Conservation (phyloP, 1,140 invertebrate species). For the Atopsyche davidsoni region DNA sequence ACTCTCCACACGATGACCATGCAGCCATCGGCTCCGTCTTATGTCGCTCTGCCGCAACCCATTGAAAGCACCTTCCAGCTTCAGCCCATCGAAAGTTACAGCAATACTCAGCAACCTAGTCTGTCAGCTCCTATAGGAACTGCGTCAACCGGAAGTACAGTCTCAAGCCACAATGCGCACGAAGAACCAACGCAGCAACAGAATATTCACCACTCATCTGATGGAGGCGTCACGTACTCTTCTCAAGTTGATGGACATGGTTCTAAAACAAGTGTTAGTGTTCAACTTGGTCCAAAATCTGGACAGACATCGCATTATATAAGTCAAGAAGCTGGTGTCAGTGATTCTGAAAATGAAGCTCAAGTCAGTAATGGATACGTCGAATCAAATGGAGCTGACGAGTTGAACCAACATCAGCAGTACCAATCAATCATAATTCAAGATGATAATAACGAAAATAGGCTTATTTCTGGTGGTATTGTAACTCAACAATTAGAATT, state of each 20-base stretch:
- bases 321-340: too few species aligned
- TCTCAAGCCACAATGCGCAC: not conserved
- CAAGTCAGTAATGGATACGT: too few species aligned
- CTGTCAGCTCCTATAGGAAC: not conserved
- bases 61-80: not conserved
- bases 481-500: constrained; percentile 4
- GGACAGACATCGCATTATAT: too few species aligned
- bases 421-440: too few species aligned
- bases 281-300: constrained; percentile 6
- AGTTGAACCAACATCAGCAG: too few species aligned
- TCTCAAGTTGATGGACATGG: constrained; percentile 13
- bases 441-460: too few species aligned
- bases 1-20: constrained; percentile 15
- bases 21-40: not conserved
- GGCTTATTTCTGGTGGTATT: too few species aligned
- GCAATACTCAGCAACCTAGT: not conserved
- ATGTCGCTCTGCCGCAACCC: not conserved
- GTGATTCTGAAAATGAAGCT: too few species aligned
- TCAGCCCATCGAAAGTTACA: not conserved
- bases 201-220: constrained; percentile 4
- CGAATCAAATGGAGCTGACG: too few species aligned
- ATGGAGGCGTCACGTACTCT: constrained; percentile 18
- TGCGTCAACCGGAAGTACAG: not conserved
- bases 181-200: constrained; percentile 3
- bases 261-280: constrained; percentile 16